These are phyloP conservation scores for Rhinophrynus dorsalis DNA, from an alignment of 2,797 vertebrate genomes.

Conservation along the genomic window DNA sequence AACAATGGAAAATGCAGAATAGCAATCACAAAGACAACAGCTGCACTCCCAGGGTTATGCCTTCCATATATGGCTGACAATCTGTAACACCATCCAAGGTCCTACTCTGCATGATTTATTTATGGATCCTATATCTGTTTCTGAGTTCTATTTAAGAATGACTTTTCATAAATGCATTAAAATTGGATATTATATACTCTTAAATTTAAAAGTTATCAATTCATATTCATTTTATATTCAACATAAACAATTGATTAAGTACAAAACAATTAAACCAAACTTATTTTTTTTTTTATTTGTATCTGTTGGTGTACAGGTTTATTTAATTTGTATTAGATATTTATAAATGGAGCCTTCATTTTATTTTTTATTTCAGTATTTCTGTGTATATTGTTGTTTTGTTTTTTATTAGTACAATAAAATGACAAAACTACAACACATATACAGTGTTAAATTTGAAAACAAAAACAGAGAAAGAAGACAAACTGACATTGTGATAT, in stretches of 20 bases:
- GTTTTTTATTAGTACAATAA: no score
- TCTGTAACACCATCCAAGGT: conserved; percentile 58
- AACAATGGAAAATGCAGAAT: conserved; percentile 73
- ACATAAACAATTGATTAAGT: background rate
- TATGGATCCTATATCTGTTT: conserved; percentile 69
- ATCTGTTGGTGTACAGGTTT: no score
- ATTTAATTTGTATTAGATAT: conserved; percentile 51
- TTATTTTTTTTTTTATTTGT: no score
- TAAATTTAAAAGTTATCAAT: conserved; percentile 29
- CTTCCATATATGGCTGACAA: conserved; percentile 59
- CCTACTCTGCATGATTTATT: conserved; percentile 71
- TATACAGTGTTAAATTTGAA: no score
- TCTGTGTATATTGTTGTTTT: background rate
- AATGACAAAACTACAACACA: no score
- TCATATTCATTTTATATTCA: conserved; percentile 8
- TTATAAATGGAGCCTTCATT: conserved; percentile 1
- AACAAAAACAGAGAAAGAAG: no score
- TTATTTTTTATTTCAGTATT: background rate
- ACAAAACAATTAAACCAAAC: no score
- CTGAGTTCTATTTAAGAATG: conserved; percentile 59
- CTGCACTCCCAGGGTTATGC: conserved; percentile 68
- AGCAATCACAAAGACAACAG: conserved; percentile 77
- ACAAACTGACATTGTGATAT: no score
- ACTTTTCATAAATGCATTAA: conserved; percentile 69
- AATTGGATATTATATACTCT: conserved; percentile 66